These are phyloP conservation scores for Palythoa heliodiscus DNA, from an alignment of 92 coral and sea anemone species.

Conservation along the genomic window DNA sequence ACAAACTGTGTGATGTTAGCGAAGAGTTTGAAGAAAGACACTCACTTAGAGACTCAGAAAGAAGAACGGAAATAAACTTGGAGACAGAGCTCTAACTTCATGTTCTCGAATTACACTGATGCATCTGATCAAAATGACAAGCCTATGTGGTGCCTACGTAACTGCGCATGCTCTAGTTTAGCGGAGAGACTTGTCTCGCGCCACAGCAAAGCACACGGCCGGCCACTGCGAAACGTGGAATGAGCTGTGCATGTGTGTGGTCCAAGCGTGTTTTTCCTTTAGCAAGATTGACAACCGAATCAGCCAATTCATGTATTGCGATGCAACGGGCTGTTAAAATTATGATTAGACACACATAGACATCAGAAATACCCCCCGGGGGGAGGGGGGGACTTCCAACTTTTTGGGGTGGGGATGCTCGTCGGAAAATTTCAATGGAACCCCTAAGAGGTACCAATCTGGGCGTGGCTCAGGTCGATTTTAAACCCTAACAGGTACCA, in stretches of 20 bases:
- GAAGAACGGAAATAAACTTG: not conserved
- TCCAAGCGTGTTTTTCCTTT: not conserved
- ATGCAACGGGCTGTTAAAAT: not conserved
- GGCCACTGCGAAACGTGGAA: not conserved
- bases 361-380: too few species aligned
- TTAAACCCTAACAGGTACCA: too few species aligned
- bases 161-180: not conserved
- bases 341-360: not conserved
- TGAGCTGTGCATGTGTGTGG: not conserved
- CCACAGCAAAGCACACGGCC: not conserved
- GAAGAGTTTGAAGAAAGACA: slow-evolving; percentile 18
- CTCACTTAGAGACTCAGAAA: slow-evolving; percentile 1
- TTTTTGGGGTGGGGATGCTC: too few species aligned
- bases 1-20: slow-evolving; percentile 15
- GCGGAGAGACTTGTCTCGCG: not conserved
- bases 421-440: too few species aligned
- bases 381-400: too few species aligned
- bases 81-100: slow-evolving; percentile 21
- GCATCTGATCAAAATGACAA: not conserved
- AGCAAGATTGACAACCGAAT: not conserved
- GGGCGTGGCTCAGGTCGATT: too few species aligned
- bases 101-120: not conserved
- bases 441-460: too few species aligned
- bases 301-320: not conserved
- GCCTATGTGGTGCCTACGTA: not conserved